phyloP scores from a whole-genome alignment of 2,113 vertebrate genomes.

The Chaenocephalus aceratus region DNA sequence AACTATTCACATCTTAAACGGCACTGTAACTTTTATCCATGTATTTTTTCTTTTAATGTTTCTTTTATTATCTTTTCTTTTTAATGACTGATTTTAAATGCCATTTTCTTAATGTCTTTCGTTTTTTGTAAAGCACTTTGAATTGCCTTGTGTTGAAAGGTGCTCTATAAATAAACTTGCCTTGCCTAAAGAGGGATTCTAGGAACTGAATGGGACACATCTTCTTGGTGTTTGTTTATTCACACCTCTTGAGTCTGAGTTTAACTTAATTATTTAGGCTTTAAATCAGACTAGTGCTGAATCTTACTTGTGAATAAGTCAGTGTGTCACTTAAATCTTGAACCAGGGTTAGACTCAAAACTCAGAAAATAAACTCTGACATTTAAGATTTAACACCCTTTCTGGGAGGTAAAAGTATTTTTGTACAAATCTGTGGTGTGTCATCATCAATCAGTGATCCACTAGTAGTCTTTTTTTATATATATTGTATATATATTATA shows the following conservation, averaged over 20 bases:
- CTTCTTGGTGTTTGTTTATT: background rate
- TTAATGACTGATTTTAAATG: too few relatives aligned
- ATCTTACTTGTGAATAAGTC: background rate
- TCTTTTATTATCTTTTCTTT: too few relatives aligned
- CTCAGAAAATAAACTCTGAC: constrained; percentile 71
- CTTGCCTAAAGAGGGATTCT: background rate
- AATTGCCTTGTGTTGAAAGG: too few relatives aligned
- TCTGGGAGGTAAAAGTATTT: constrained; percentile 54
- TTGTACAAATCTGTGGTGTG: constrained; percentile 56
- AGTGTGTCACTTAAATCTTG: too few relatives aligned
- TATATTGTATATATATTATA: constrained; percentile 45
- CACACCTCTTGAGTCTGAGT: background rate
- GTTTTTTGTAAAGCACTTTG: too few relatives aligned
- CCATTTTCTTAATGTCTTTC: too few relatives aligned
- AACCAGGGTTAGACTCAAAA: too few relatives aligned
- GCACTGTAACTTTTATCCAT: too few relatives aligned
- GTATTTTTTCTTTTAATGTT: too few relatives aligned
- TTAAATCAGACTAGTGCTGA: background rate
- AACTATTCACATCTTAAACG: too few relatives aligned
- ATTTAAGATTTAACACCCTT: constrained; percentile 59
- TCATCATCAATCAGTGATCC: constrained; percentile 40
- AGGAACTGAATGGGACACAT: background rate
- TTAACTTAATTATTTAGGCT: background rate
- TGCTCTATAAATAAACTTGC: too few relatives aligned
- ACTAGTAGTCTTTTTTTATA: constrained; percentile 25